Percentiles rank a stretch among this genome's conserved stretches.
Evolutionary conservation across 2,888 invertebrate species (phyloP).

Genomic region (Tiliacea citrago): DNA sequence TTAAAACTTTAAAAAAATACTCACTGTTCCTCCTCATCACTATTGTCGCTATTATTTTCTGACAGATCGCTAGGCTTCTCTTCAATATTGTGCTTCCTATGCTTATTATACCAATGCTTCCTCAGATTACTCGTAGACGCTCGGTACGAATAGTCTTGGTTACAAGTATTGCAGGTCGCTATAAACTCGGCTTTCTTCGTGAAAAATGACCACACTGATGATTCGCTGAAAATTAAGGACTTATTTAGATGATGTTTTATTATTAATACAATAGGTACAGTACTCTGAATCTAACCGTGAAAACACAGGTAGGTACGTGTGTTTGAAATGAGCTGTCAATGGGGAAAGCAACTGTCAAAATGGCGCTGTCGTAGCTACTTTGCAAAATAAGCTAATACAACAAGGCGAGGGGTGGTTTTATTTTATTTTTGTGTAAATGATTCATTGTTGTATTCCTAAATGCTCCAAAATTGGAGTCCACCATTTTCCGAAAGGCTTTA

Average conservation of each 20-base stretch:
- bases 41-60: conserved; percentile 25
- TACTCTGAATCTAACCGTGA: no score
- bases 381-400: no score
- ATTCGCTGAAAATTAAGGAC: conserved; percentile 14
- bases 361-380: no score
- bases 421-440: no score
- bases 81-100: background rate
- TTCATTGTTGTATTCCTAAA: no score
- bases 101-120: conserved; percentile 46
- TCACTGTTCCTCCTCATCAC: conserved; percentile 54
- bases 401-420: no score
- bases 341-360: no score
- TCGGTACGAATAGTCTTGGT: conserved; percentile 44
- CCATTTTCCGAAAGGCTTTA: no score
- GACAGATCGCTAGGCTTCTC: background rate
- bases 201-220: conserved; percentile 53
- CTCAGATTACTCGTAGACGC: conserved; percentile 36
- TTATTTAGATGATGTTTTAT: background rate
- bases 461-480: no score
- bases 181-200: background rate
- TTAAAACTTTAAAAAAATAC: conserved; percentile 26
- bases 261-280: no score
- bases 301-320: no score
- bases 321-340: no score
- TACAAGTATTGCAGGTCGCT: conserved; percentile 61